These are phyloP conservation scores for Labia minor DNA, from an alignment of 2,888 invertebrate genomes.

Conservation along the genomic window DNA sequence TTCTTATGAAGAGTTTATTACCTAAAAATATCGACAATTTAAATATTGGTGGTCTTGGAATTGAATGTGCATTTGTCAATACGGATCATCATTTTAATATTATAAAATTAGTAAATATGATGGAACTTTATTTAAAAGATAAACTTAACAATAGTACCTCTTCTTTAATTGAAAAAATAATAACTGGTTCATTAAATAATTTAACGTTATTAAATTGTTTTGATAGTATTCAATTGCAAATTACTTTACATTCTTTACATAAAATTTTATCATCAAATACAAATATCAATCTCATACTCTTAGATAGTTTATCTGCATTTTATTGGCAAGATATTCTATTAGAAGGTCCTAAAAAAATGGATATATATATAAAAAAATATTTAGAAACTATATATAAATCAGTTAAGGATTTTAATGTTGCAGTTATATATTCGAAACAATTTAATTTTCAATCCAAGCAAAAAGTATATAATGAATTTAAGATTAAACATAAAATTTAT, in stretches of 20 bases:
- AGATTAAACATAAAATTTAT: conserved; percentile 15
- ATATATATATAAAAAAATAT: conserved; percentile 40
- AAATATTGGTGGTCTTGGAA: conserved; percentile 37
- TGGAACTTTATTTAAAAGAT: conserved; percentile 29
- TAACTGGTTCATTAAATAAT: conserved; percentile 33
- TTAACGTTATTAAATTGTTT: conserved; percentile 37
- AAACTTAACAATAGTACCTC: neutral
- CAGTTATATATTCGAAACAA: conserved; percentile 44
- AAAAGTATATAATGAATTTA: conserved; percentile 14
- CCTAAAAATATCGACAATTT: conserved; percentile 32
- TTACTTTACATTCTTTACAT: conserved; percentile 35
- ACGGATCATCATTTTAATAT: conserved; percentile 42
- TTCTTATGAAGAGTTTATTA: conserved; percentile 40
- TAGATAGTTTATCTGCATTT: conserved; percentile 42
- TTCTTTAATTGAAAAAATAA: conserved; percentile 27
- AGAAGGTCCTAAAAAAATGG: conserved; percentile 38
- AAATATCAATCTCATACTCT: conserved; percentile 37
- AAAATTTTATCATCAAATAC: conserved; percentile 35
- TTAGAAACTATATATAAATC: conserved; percentile 39
- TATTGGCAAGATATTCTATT: conserved; percentile 42
- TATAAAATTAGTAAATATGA: conserved; percentile 34
- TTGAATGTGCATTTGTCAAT: conserved; percentile 40
- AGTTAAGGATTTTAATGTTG: conserved; percentile 41
- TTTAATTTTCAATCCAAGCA: conserved; percentile 40
- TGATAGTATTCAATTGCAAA: conserved; percentile 34